These are phyloP conservation scores for Molanna angustata DNA, from an alignment of 2,888 invertebrate genomes.

Conservation along the genomic window DNA sequence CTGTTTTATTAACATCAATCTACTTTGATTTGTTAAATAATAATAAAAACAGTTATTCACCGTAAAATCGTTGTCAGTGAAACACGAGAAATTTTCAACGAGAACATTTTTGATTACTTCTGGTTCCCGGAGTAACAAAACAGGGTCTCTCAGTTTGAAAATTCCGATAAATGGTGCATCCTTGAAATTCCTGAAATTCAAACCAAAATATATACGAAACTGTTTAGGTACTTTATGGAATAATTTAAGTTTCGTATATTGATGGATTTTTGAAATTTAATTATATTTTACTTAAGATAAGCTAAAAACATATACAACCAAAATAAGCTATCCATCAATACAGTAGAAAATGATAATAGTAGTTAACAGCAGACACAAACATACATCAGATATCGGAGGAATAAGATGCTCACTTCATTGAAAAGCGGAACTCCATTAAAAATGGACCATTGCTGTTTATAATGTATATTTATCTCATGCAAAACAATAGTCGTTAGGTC, in stretches of 20 bases:
- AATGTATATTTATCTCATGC: too few species aligned
- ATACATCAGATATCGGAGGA: too few species aligned
- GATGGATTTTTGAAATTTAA: neutral
- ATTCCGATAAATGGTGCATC: neutral
- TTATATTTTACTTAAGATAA: neutral
- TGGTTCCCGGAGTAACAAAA: neutral
- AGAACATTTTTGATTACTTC: slow-evolving; percentile 3
- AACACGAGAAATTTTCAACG: neutral
- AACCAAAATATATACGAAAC: neutral
- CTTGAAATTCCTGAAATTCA: slow-evolving; percentile 3
- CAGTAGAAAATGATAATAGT: too few species aligned
- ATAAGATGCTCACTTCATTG: too few species aligned
- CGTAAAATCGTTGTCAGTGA: slow-evolving; percentile 9
- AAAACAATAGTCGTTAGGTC: too few species aligned
- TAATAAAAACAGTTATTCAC: neutral
- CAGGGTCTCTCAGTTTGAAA: neutral
- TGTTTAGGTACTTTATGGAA: neutral
- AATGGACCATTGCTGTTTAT: too few species aligned
- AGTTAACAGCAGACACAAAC: too few species aligned
- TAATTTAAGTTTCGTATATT: neutral
- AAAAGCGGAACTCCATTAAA: too few species aligned
- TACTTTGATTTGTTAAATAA: too few species aligned
- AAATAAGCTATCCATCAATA: neutral
- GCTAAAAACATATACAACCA: neutral
- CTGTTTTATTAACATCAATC: too few species aligned